Evolutionary conservation across 2,113 vertebrate species (phyloP).

Genomic region (Corynorhinus townsendii): DNA sequence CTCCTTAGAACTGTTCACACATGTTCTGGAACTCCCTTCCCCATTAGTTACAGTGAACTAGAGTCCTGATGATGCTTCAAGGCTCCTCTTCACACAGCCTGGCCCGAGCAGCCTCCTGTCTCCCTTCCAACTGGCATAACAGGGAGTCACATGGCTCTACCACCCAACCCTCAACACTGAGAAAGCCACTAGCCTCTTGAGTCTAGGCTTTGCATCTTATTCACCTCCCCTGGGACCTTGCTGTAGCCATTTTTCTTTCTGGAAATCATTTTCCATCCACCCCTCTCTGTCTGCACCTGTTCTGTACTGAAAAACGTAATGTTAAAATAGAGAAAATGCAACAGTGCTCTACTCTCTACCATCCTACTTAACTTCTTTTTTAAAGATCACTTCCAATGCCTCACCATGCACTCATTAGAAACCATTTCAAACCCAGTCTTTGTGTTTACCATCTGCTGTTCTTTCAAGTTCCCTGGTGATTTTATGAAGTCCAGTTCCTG

Average conservation of each 20-base stretch:
- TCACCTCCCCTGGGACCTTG: neutral
- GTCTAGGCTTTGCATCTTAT: neutral
- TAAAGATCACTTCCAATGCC: neutral
- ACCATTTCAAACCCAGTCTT: neutral
- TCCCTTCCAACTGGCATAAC: accelerated
- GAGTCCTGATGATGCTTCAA: neutral
- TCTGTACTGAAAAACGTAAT: neutral
- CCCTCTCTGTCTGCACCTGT: neutral
- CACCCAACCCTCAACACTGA: neutral
- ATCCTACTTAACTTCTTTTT: neutral
- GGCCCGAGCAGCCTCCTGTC: neutral
- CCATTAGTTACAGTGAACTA: neutral
- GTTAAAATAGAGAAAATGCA: neutral
- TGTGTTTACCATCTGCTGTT: neutral
- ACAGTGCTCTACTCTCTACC: neutral
- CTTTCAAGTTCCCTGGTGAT: neutral
- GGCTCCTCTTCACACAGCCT: neutral
- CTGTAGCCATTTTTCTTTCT: neutral
- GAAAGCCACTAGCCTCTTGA: neutral
- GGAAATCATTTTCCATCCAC: neutral
- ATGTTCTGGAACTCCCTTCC: neutral
- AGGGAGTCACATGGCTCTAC: neutral
- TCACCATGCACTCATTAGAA: neutral
- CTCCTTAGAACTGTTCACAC: neutral
- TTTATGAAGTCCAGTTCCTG: neutral